Percentiles rank a stretch among this genome's conserved stretches.
phyloP scores from a whole-genome alignment of 2,797 vertebrate genomes.

The Helostoma temminkii region DNA sequence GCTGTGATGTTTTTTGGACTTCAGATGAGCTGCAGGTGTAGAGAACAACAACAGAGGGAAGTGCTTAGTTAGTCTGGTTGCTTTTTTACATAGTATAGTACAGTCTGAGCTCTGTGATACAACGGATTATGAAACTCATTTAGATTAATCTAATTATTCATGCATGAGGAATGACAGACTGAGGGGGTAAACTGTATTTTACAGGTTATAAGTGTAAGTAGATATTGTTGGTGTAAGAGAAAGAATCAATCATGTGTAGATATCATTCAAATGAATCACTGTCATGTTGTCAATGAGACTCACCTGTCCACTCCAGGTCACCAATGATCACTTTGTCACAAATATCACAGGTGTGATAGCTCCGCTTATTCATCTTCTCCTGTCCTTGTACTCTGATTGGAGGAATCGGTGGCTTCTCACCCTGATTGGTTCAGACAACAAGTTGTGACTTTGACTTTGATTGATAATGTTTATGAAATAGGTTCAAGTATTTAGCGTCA shows the following conservation, averaged over 20 bases:
- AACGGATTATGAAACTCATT: no score
- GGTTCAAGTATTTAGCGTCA: no score
- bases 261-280: no score
- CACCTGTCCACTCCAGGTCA: conserved; percentile 95
- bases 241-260: no score
- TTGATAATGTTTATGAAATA: not conserved
- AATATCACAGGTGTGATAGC: conserved; percentile 85
- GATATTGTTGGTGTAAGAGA: no score
- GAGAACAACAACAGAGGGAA: not conserved
- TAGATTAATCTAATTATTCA: no score
- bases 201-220: no score
- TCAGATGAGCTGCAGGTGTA: conserved; percentile 87
- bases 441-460: not conserved
- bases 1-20: conserved; percentile 91
- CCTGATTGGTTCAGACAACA: conserved; percentile 74
- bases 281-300: not conserved
- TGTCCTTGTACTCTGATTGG: conserved; percentile 82
- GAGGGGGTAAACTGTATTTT: no score
- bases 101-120: no score
- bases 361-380: conserved; percentile 86
- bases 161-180: no score
- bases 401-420: conserved; percentile 74
- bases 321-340: conserved; percentile 93
- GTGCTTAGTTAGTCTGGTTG: no score
- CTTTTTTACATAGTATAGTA: no score